A percentile compares a stretch with the other conserved stretches of the same genome.
These are phyloP conservation scores for Saccostrea cuccullata DNA, from an alignment of 1,140 invertebrate species.

Conservation along the genomic window DNA sequence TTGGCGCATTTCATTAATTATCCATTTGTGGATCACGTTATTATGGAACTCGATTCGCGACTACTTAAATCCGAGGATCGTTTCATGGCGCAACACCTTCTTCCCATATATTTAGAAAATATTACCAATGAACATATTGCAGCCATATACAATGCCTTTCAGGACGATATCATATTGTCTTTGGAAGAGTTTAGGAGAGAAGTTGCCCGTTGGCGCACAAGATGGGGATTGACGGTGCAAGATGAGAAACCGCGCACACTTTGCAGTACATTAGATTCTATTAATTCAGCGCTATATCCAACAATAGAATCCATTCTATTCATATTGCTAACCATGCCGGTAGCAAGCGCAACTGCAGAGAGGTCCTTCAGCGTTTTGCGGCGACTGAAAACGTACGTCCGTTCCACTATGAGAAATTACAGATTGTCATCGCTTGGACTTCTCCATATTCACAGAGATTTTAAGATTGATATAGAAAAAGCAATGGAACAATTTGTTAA, in stretches of 20 bases:
- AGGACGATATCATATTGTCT: background rate
- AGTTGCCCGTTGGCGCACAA: background rate
- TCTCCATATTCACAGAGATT: conserved; percentile 22
- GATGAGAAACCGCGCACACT: background rate
- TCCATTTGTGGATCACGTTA: background rate
- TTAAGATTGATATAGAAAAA: too few species aligned
- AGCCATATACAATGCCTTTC: background rate
- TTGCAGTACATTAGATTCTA: background rate
- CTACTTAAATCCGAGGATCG: background rate
- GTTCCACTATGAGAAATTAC: conserved; percentile 12
- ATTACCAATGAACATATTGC: background rate
- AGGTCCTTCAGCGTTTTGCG: too few species aligned
- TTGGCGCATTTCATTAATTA: background rate
- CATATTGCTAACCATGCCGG: background rate
- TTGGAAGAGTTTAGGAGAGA: background rate
- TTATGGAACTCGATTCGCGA: background rate
- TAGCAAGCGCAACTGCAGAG: conserved; percentile 28
- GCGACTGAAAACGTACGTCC: too few species aligned
- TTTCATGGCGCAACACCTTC: background rate
- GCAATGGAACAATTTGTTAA: too few species aligned
- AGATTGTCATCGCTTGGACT: background rate
- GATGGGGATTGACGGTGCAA: background rate
- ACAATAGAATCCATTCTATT: background rate
- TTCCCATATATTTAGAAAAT: background rate
- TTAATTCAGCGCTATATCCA: background rate